Base-by-base conservation (phyloP, 2,113 vertebrate genomes). In the Pungitius pungitius region DNA sequence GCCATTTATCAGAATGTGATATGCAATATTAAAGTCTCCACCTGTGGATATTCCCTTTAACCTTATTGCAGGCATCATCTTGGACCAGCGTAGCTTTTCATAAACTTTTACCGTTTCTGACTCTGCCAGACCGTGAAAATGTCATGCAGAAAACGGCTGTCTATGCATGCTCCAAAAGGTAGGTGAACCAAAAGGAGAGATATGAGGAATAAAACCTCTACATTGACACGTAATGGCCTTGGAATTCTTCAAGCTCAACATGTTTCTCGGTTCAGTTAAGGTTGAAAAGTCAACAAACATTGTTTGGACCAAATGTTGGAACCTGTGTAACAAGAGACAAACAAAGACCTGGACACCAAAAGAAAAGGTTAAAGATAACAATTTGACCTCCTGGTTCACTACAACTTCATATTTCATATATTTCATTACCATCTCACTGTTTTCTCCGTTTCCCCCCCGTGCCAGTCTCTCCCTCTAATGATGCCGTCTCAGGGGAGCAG, bases 391-490 rank as follows among this genome's bases (percentile, higher is more conserved):
- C 70, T 66, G 62, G 58, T 71, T 71, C 7, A 8, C 58, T 40
- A 40, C 33, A 75, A 76, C 68, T 75, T 65, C 68, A 80, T 61
- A 52, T 58, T 78, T 77, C 73, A 81, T 70, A 80, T 61, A 52
- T 58, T 78, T 77, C 73, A 81, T 89, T 87, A 82, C 63, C 62
- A 69, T 66, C 60, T 73, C 65, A 24, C 60, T 51, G 24, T 71
- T 64, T 78, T 26, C 61, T 64, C 69, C 79, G 78, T 58, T 75
- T 82, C 77, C 77, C 55, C 59, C 74, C 55, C 40, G 55, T 73
- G 77, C 71, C 69, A 26, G 12, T 75, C 24, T 64, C 69, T 69
- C 67, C 20, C 82, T 83, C 78, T 92, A 93, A 93, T 90, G 88
- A 93, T 91, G 85, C 61, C 57, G 52, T 83, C 85, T 84, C 63